Conservation (phyloP, 37 sponge, comb jelly and placozoan genomes). For the Spongia lamella region DNA sequence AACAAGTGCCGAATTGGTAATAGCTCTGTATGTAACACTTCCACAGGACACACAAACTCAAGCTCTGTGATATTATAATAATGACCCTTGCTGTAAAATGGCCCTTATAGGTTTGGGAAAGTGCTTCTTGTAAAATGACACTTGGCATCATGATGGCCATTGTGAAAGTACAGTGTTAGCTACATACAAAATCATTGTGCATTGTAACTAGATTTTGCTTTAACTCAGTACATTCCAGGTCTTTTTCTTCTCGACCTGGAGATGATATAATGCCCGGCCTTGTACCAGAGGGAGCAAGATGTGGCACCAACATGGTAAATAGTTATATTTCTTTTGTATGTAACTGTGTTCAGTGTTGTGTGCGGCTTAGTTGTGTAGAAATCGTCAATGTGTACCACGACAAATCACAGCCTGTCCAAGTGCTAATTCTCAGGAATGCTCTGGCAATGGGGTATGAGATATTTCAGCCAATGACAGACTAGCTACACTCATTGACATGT, state of each 20-base stretch:
- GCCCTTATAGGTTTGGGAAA: no score
- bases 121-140: no score
- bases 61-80: no score
- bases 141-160: no score
- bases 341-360: no score
- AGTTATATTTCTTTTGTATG: neutral
- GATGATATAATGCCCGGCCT: conserved; percentile 46
- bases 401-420: conserved; percentile 49
- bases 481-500: conserved; percentile 16
- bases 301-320: conserved; percentile 23
- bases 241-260: conserved; percentile 28
- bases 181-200: neutral
- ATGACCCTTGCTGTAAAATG: no score
- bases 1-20: no score
- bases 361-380: no score
- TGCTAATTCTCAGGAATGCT: conserved; percentile 40
- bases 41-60: no score
- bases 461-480: conserved; percentile 2
- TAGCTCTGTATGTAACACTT: no score
- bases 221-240: neutral
- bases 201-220: neutral
- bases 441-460: conserved; percentile 66
- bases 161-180: neutral
- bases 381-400: conserved; percentile 18
- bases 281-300: conserved; percentile 55